These are phyloP conservation scores for Anas platyrhynchos DNA, from an alignment of 2,113 vertebrate genomes.

Conservation along the genomic window DNA sequence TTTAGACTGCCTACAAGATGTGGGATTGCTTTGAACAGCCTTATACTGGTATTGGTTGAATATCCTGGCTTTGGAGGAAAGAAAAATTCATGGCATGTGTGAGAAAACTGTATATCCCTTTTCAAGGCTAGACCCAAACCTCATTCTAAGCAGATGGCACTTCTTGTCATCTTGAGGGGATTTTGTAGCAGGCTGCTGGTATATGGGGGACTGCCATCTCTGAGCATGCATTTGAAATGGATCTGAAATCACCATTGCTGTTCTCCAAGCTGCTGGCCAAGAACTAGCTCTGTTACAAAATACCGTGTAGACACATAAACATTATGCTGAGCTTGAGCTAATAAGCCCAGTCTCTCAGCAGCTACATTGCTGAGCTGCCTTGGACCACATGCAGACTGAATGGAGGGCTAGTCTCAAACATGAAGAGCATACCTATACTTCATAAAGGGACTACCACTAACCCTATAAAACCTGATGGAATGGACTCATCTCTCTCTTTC, in stretches of 20 bases:
- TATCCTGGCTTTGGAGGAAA: neutral
- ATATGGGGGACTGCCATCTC: neutral
- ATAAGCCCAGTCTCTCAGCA: neutral
- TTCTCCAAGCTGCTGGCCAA: neutral
- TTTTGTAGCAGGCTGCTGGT: neutral
- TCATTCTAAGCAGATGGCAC: neutral
- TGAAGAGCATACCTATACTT: neutral
- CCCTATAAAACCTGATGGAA: neutral
- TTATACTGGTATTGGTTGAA: neutral
- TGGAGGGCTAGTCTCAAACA: rapidly evolving
- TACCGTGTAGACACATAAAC: neutral
- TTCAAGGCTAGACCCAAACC: neutral
- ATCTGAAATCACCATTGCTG: neutral
- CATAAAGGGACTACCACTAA: neutral
- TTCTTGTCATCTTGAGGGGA: neutral
- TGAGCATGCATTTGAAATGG: rapidly evolving
- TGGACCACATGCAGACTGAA: neutral
- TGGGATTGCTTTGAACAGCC: neutral
- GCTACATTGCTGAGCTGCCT: neutral
- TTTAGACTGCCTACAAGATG: neutral
- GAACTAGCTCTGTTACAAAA: neutral
- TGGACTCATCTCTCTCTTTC: neutral
- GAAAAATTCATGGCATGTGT: neutral
- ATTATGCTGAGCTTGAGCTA: neutral
- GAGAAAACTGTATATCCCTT: neutral